Conservation (phyloP, 2,888 invertebrate species). For the Eristalinus aeneus region DNA sequence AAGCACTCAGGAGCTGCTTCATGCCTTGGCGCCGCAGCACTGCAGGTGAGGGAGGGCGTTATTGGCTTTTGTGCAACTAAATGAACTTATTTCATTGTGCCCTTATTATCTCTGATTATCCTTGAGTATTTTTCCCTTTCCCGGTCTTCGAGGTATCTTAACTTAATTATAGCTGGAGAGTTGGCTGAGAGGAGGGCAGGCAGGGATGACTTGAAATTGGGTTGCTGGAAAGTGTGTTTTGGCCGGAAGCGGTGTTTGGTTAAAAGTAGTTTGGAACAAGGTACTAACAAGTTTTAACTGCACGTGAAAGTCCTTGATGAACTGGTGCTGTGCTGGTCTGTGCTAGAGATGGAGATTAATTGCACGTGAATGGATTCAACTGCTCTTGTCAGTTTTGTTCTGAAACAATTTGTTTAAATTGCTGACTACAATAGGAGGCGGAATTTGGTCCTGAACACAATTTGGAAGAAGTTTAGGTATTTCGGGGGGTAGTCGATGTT, state of each 20-base stretch:
- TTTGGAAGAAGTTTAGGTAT: no score
- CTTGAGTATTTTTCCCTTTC: slow-evolving; percentile 28
- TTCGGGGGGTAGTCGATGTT: no score
- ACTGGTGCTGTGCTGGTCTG: no score
- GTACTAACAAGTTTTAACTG: not conserved
- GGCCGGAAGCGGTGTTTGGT: not conserved
- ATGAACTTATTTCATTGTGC: slow-evolving; percentile 68
- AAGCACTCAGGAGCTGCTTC: slow-evolving; percentile 15
- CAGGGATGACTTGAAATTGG: not conserved
- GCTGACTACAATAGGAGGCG: no score
- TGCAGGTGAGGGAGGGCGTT: slow-evolving; percentile 17
- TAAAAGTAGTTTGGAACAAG: not conserved
- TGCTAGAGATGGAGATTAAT: not conserved
- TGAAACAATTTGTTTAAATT: not conserved
- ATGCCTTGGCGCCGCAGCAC: not conserved
- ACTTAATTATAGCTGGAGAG: not conserved
- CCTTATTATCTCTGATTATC: slow-evolving; percentile 67
- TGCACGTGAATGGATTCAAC: not conserved
- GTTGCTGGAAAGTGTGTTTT: not conserved
- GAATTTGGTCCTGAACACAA: no score
- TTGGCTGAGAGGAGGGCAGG: not conserved
- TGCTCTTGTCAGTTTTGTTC: not conserved
- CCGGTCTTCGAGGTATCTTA: not conserved
- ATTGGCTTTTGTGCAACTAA: slow-evolving; percentile 61
- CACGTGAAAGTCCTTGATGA: not conserved